Evolutionary conservation across 1,140 invertebrate species (phyloP), one percentile per base, ranked within the genome.

Genomic region (Leptonema lineaticorne): DNA sequence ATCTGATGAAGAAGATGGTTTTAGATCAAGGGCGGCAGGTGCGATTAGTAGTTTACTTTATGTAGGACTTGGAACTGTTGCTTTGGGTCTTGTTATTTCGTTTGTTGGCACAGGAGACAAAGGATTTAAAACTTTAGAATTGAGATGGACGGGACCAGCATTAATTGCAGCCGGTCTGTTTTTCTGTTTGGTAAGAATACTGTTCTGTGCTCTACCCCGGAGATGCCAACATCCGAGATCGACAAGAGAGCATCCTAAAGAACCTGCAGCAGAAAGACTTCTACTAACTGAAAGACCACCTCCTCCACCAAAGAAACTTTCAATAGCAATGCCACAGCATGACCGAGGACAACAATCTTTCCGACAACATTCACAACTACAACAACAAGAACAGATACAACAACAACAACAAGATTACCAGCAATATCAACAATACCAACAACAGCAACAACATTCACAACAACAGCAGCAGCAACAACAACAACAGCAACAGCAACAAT

Each of bases 51-150:
- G 81, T 16, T 86, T 94, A 57, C 85, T 94, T 6, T 94, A 94
- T 78, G 89, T 92, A 11, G 92, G 92, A n/a, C 83, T 94, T 30
- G 90, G 89, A 45, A 92, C 89, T 8, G 87, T 92, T 26, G 90
- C 91, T 4, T 83, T 94, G 46, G 92, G 92, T 16, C 85, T 92
- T 63, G 89, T 94, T 69, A 92, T 94, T 68, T 92, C 91, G 71
- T 93, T 94, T 81, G 92, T 94, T 24, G 92, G 92, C 70, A 92
- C 92, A 57, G 92, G 92, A 69, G 92, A 94, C 79, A 92, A 93
- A 81, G 92, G 92, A 73, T 94, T 94, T 84, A 90, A 92, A 79
- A 93, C 92, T 56, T 85, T 90, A 41, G 91, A 93, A 77, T 81
- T 94, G 53, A 86, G 90, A 63, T 85, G 93, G 68, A 91, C 94